Percentiles rank a stretch among this genome's conserved stretches.
phyloP scores from a whole-genome alignment of 2,888 invertebrate genomes.

The Ichneumoninae sp. region DNA sequence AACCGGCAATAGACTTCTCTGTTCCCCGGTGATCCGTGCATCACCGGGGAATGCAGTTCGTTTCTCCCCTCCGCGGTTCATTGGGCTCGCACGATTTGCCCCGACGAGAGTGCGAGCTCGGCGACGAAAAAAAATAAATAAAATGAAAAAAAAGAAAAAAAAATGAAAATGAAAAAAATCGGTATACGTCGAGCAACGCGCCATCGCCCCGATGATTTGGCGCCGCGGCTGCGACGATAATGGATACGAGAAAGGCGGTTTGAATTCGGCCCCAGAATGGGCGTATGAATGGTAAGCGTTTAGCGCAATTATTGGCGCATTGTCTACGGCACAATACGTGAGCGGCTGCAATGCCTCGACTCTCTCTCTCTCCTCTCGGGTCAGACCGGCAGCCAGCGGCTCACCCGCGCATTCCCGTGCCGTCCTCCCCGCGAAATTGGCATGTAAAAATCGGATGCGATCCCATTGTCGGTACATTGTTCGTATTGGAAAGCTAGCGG shows the following conservation, averaged over 20 bases:
- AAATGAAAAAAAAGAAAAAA: neutral
- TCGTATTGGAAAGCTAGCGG: conserved; percentile 69
- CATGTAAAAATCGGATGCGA: conserved; percentile 84
- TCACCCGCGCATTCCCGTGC: conserved; percentile 39
- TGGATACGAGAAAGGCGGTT: conserved; percentile 82
- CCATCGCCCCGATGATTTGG: conserved; percentile 61
- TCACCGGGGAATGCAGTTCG: conserved; percentile 17
- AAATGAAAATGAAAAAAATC: conserved; percentile 40
- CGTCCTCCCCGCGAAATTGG: conserved; percentile 77
- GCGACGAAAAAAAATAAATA: neutral
- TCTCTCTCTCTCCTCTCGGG: conserved; percentile 22
- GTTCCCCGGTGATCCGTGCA: neutral
- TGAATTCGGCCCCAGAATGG: conserved; percentile 81
- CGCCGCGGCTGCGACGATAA: conserved; percentile 76
- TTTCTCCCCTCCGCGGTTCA: neutral
- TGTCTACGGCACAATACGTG: conserved; percentile 82
- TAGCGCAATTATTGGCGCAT: conserved; percentile 84
- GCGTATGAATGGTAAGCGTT: conserved; percentile 83
- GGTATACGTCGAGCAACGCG: conserved; percentile 52
- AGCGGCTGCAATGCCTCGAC: conserved; percentile 16
- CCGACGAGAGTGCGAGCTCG: neutral
- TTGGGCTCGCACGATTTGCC: neutral
- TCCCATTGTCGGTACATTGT: conserved; percentile 82
- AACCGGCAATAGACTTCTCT: neutral
- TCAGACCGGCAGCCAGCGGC: conserved; percentile 2